These are phyloP conservation scores for Chirona hameri DNA, from an alignment of 2,888 invertebrate genomes.

Conservation along the genomic window DNA sequence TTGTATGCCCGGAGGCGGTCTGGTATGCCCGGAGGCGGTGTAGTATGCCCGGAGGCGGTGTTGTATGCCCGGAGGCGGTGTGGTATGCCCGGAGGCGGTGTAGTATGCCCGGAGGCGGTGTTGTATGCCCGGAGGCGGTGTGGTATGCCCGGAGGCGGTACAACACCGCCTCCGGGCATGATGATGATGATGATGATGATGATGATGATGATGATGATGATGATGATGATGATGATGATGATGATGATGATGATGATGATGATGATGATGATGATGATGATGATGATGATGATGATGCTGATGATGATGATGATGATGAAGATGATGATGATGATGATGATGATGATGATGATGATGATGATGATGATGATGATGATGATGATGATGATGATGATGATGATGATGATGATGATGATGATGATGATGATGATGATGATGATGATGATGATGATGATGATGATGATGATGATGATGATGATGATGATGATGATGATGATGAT, in stretches of 20 bases:
- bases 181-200: background rate
- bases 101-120: too few species aligned
- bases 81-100: too few species aligned
- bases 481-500: slow-evolving; percentile 9
- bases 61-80: too few species aligned
- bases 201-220: slow-evolving; percentile 5
- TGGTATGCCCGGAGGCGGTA: too few species aligned
- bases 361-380: background rate
- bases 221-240: background rate
- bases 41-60: too few species aligned
- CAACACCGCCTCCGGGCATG: too few species aligned
- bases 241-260: slow-evolving; percentile 4
- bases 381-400: background rate
- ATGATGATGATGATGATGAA: too few species aligned
- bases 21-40: too few species aligned
- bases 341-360: background rate
- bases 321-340: background rate
- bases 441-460: background rate
- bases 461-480: background rate
- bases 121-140: too few species aligned
- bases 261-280: background rate
- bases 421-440: slow-evolving; percentile 6
- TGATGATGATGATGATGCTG: too few species aligned
- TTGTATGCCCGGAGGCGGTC: too few species aligned
- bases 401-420: slow-evolving; percentile 6